Evolutionary conservation across 1,140 invertebrate genomes (phyloP).

Genomic region (Calliopsis andreniformis): DNA sequence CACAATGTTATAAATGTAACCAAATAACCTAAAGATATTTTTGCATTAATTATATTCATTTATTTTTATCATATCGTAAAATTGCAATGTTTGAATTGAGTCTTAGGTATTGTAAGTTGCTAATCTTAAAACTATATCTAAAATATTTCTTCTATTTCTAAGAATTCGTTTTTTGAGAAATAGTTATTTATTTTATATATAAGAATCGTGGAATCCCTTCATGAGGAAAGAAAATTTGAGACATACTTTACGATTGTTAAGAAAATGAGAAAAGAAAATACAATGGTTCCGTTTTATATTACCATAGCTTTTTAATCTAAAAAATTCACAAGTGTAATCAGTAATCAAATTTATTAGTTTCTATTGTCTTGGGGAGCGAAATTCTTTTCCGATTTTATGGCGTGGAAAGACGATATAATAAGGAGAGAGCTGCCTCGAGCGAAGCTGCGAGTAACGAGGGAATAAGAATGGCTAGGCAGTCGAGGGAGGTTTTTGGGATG

Average conservation of each 20-base stretch:
- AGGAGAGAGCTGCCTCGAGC: slow-evolving; percentile 78
- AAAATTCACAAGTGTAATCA: slow-evolving; percentile 76
- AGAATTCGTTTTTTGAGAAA: too few species aligned
- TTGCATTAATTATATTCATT: slow-evolving; percentile 78
- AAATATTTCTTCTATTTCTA: too few species aligned
- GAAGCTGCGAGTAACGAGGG: slow-evolving; percentile 81
- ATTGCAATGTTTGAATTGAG: slow-evolving; percentile 74
- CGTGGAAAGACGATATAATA: slow-evolving; percentile 82
- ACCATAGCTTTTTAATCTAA: slow-evolving; percentile 35
- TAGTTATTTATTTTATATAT: too few species aligned
- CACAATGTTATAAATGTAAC: too few species aligned
- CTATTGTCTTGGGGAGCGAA: slow-evolving; percentile 81
- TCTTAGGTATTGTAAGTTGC: slow-evolving; percentile 71
- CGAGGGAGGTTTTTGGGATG: slow-evolving; percentile 28
- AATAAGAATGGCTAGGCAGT: slow-evolving; percentile 79
- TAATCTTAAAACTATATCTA: slow-evolving; percentile 70
- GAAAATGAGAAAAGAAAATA: not conserved
- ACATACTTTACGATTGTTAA: slow-evolving; percentile 23
- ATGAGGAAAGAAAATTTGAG: slow-evolving; percentile 7
- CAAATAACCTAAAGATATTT: slow-evolving; percentile 79
- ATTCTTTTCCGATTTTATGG: slow-evolving; percentile 82
- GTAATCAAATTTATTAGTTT: slow-evolving; percentile 83
- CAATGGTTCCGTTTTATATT: not conserved
- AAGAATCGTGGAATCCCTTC: too few species aligned
- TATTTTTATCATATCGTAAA: slow-evolving; percentile 79